phyloP scores from a whole-genome alignment of 2,888 invertebrate genomes.

The Dryobotodes eremita region DNA sequence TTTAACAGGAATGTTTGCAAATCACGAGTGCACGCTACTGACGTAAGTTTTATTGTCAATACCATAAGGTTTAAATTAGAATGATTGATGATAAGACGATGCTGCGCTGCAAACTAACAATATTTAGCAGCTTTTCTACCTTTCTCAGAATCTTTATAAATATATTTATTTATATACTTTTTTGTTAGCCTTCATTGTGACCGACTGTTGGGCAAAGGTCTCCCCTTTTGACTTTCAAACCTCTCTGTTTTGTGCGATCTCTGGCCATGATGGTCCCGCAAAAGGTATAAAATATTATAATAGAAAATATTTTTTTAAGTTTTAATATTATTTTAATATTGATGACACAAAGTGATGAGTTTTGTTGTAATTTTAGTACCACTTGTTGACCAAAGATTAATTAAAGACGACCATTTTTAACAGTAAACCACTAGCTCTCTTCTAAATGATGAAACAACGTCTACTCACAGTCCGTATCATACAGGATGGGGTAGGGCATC shows the following conservation, averaged over 20 bases:
- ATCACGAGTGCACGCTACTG: background rate
- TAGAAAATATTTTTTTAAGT: background rate
- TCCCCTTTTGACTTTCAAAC: background rate
- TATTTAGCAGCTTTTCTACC: background rate
- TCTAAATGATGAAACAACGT: background rate
- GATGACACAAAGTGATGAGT: background rate
- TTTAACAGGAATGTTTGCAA: background rate
- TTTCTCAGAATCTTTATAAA: background rate
- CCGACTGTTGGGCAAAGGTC: background rate
- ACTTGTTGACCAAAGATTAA: background rate
- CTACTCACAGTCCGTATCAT: slow-evolving; percentile 86
- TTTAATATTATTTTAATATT: background rate
- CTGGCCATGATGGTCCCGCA: background rate
- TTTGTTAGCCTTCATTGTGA: background rate
- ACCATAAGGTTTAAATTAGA: background rate
- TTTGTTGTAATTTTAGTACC: background rate
- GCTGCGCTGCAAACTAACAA: too few relatives aligned
- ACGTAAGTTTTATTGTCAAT: background rate
- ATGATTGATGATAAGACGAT: background rate
- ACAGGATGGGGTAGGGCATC: slow-evolving; percentile 84
- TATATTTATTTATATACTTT: background rate
- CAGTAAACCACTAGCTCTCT: background rate
- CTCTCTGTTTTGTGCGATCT: background rate
- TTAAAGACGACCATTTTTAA: too few relatives aligned
- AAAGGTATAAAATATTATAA: background rate